Evolutionary conservation across 2,797 vertebrate genomes (phyloP).

Genomic region (Coregonus suidteri): DNA sequence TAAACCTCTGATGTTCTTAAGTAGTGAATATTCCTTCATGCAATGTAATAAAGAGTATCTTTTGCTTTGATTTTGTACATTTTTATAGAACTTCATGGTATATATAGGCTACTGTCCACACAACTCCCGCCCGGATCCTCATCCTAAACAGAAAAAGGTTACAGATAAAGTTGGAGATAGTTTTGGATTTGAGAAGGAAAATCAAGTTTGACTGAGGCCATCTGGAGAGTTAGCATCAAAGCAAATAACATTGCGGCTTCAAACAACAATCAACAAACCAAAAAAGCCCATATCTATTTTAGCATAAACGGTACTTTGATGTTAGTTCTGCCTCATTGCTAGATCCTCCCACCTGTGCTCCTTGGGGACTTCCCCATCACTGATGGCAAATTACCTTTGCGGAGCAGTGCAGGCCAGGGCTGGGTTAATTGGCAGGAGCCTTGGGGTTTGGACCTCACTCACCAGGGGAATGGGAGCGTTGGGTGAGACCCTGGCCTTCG

Average conservation of each 20-base stretch:
- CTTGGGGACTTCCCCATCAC: neutral
- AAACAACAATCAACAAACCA: neutral
- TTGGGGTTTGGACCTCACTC: neutral
- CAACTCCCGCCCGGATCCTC: neutral
- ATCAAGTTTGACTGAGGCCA: neutral
- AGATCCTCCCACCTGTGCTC: neutral
- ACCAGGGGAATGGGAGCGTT: neutral
- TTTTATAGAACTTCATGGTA: neutral
- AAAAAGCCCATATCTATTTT: neutral
- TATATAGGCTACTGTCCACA: neutral
- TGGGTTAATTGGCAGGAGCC: neutral
- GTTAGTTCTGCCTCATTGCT: neutral
- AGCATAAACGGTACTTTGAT: neutral
- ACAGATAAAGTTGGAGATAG: neutral
- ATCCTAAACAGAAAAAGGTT: neutral
- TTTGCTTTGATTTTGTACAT: neutral
- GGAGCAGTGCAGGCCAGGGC: neutral
- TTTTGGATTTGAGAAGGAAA: too few relatives aligned
- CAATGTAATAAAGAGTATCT: neutral
- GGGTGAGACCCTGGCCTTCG: neutral
- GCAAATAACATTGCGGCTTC: neutral
- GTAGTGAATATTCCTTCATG: neutral
- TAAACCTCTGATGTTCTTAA: neutral
- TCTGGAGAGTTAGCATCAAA: neutral
- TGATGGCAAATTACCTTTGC: neutral